phyloP scores from a whole-genome alignment of 92 coral and sea anemone genomes.

The Hydrozoanthus gracilis region DNA sequence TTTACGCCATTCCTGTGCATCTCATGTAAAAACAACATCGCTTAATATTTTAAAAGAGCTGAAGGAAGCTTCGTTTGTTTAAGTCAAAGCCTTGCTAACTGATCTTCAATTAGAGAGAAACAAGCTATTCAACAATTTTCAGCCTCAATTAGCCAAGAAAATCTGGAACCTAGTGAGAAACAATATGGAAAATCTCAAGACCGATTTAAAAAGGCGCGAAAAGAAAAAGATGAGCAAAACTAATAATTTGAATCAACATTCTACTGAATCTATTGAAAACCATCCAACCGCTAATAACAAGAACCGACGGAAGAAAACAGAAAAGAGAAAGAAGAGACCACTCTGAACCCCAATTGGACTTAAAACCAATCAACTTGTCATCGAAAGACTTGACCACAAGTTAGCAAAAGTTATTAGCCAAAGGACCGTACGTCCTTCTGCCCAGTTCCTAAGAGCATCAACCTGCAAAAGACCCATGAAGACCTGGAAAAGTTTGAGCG shows the following conservation, averaged over 20 bases:
- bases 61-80: background rate
- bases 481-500: slow-evolving; percentile 60
- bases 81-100: slow-evolving; percentile 1
- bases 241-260: slow-evolving; percentile 20
- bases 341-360: slow-evolving; percentile 35
- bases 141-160: slow-evolving; percentile 2
- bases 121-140: slow-evolving; percentile 2
- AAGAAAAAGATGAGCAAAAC: slow-evolving; percentile 23
- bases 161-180: slow-evolving; percentile 20
- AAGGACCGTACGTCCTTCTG: slow-evolving; percentile 72
- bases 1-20: slow-evolving; percentile 17
- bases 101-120: slow-evolving; percentile 22
- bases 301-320: slow-evolving; percentile 21
- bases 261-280: slow-evolving; percentile 11
- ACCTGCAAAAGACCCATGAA: slow-evolving; percentile 55
- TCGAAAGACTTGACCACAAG: slow-evolving; percentile 42
- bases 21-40: slow-evolving; percentile 12
- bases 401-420: slow-evolving; percentile 44
- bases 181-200: background rate
- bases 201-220: slow-evolving; percentile 1
- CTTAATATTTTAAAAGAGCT: background rate
- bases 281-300: background rate
- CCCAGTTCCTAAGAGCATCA: slow-evolving; percentile 59
- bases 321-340: slow-evolving; percentile 22
- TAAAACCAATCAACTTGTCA: slow-evolving; percentile 55